Conservation (phyloP, 2,888 invertebrate genomes). For the Podabrus alpinus region DNA sequence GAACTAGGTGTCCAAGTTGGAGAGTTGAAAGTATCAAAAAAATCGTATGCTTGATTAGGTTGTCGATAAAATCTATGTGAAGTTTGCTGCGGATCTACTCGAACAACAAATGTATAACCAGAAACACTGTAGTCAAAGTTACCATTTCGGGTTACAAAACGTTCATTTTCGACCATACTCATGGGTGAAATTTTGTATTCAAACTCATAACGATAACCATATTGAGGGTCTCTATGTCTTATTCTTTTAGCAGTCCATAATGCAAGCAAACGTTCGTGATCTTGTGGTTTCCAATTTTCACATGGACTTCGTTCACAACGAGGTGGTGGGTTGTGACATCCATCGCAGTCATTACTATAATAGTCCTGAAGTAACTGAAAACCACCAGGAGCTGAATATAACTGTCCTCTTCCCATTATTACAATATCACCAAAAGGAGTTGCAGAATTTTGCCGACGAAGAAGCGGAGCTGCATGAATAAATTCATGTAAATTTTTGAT, state of each 20-base stretch:
- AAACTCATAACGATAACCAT: conserved; percentile 64
- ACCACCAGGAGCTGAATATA: conserved; percentile 59
- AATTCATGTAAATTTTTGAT: conserved; percentile 52
- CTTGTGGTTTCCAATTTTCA: conserved; percentile 38
- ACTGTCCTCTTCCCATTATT: conserved; percentile 66
- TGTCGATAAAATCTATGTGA: background rate
- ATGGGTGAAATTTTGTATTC: conserved; percentile 68
- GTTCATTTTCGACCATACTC: conserved; percentile 48
- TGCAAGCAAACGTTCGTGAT: conserved; percentile 59
- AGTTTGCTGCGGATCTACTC: conserved; percentile 39
- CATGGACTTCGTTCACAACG: conserved; percentile 27
- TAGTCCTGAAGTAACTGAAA: conserved; percentile 60
- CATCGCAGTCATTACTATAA: conserved; percentile 56
- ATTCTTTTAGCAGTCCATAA: conserved; percentile 73
- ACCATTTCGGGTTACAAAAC: conserved; percentile 52
- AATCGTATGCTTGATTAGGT: background rate
- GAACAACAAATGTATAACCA: conserved; percentile 67
- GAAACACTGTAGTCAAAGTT: conserved; percentile 58
- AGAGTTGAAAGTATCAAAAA: background rate
- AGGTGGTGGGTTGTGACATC: conserved; percentile 48
- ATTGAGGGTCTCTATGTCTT: conserved; percentile 62
- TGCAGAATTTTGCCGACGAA: conserved; percentile 51
- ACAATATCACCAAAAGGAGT: conserved; percentile 67
- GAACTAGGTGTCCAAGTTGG: conserved; percentile 10
- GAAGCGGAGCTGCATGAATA: conserved; percentile 44